Percentiles rank a stretch among this genome's conserved stretches.
Evolutionary conservation across 2,113 vertebrate species (phyloP).

Genomic region (Hippolais icterina): DNA sequence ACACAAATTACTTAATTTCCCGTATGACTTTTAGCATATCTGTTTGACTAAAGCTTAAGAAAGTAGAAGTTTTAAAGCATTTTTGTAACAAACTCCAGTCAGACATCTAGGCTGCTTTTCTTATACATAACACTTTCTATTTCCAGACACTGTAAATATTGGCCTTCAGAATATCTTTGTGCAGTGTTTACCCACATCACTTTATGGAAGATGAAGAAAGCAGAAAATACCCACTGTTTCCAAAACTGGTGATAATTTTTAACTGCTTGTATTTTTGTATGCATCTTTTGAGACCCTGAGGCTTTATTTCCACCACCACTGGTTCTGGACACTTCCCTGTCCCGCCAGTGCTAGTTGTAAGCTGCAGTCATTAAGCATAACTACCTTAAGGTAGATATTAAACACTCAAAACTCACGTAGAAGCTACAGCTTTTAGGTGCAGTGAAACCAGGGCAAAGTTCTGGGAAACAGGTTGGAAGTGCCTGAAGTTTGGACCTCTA

Average conservation of each 20-base stretch:
- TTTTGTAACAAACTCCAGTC: conserved; percentile 32
- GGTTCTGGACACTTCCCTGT: neutral
- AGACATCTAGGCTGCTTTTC: conserved; percentile 66
- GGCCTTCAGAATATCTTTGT: conserved; percentile 11
- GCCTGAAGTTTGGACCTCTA: neutral
- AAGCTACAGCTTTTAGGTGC: neutral
- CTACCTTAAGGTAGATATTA: neutral
- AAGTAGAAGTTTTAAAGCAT: conserved; percentile 6
- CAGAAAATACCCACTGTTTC: neutral
- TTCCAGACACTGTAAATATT: conserved; percentile 40
- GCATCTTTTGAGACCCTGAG: neutral
- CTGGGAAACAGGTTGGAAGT: neutral
- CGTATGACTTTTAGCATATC: neutral
- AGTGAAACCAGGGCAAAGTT: neutral
- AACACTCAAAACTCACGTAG: neutral
- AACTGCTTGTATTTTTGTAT: neutral
- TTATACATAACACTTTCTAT: neutral
- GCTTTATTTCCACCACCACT: neutral
- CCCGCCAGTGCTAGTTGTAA: neutral
- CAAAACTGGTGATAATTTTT: neutral
- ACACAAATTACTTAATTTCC: neutral
- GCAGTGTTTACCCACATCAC: neutral
- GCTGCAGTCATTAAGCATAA: neutral
- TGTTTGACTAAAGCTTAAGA: conserved; percentile 21
- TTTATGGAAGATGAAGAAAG: conserved; percentile 10